These are phyloP conservation scores for Drosophila mercatorum DNA, from an alignment of 2,888 invertebrate species.

Conservation along the genomic window DNA sequence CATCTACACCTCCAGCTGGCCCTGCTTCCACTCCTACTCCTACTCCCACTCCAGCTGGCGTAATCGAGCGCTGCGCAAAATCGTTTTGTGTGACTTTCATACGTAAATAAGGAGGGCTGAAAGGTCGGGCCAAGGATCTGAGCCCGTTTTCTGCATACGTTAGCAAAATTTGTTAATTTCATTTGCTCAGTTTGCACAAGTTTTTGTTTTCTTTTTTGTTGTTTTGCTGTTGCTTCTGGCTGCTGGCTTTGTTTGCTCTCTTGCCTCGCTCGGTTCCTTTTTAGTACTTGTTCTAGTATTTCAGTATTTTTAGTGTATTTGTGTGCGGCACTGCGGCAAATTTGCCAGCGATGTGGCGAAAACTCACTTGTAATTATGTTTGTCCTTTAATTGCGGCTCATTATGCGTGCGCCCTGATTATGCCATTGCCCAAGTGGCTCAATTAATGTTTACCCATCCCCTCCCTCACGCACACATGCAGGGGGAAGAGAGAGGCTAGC, in stretches of 20 bases:
- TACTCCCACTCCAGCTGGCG: conserved; percentile 13
- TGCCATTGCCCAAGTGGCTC: conserved; percentile 74
- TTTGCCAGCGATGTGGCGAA: conserved; percentile 24
- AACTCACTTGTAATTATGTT: conserved; percentile 72
- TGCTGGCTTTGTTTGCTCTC: conserved; percentile 46
- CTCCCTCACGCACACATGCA: neutral
- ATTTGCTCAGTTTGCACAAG: conserved; percentile 75
- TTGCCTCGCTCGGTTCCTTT: conserved; percentile 1
- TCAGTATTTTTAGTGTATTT: conserved; percentile 12
- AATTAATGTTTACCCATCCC: conserved; percentile 66
- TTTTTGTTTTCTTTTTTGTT: neutral
- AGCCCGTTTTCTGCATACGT: conserved; percentile 64
- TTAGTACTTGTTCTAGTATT: conserved; percentile 19
- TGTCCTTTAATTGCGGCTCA: conserved; percentile 77
- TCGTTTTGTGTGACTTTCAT: conserved; percentile 79
- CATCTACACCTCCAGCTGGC: neutral
- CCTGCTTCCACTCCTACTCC: neutral
- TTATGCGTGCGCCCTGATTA: conserved; percentile 77
- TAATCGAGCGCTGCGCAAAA: conserved; percentile 70
- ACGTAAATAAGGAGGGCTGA: conserved; percentile 66
- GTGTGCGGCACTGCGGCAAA: conserved; percentile 15
- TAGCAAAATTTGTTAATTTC: conserved; percentile 76
- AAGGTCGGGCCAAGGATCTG: conserved; percentile 5
- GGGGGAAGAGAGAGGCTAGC: conserved; percentile 15
- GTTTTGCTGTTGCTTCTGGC: neutral